These are phyloP conservation scores for Cricetomys ansorgei DNA, from an alignment of 2,113 vertebrate species.

Conservation along the genomic window DNA sequence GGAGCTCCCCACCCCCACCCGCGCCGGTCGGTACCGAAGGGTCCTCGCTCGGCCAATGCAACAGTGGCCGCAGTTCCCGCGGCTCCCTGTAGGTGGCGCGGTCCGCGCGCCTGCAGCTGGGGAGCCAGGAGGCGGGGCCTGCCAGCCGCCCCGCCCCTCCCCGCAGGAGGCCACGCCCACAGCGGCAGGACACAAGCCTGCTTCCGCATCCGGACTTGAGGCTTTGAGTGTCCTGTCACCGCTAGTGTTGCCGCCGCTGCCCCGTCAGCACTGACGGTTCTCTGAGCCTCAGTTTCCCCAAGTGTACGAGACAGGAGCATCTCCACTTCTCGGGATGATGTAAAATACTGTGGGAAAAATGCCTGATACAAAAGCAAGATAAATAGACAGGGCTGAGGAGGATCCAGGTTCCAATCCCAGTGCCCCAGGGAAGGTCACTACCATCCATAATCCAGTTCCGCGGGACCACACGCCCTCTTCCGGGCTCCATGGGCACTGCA, in stretches of 20 bases:
- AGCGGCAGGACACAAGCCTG: neutral
- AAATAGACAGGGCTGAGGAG: neutral
- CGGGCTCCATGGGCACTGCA: no score
- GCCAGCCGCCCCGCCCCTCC: neutral
- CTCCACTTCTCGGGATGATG: neutral
- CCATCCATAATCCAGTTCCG: neutral
- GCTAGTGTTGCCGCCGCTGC: accelerated
- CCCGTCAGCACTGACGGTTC: neutral
- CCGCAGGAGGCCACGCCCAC: neutral
- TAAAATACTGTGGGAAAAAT: neutral
- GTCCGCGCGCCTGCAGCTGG: neutral
- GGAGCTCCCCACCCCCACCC: no score
- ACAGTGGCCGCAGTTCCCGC: neutral
- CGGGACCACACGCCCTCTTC: neutral
- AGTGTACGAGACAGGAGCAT: neutral
- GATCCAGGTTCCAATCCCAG: neutral
- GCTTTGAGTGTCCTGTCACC: neutral
- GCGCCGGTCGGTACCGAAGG: neutral
- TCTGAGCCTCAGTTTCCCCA: constrained; percentile 17
- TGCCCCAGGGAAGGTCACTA: neutral
- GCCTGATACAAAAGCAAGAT: neutral
- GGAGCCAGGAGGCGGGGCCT: neutral
- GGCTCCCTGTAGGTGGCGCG: constrained; percentile 43
- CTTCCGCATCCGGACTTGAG: neutral
- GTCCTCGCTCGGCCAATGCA: neutral